Base-by-base conservation (phyloP, 2,888 invertebrate genomes). In the Crocallis elinguaria region DNA sequence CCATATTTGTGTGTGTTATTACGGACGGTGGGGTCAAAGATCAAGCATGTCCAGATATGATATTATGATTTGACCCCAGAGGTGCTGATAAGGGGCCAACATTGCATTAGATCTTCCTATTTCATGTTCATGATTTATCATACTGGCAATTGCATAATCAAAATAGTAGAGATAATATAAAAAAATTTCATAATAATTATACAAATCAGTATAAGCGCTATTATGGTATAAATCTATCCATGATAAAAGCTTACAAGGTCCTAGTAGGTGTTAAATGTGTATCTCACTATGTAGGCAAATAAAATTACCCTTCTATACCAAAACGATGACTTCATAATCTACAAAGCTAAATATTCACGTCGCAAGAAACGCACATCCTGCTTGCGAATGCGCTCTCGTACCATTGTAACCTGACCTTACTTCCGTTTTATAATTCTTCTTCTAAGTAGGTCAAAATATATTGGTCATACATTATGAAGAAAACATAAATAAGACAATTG, bases 301-400 rank as follows among this genome's bases (percentile, higher is more conserved):
- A 23, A 23, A 6, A 3, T 32, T n/a, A n/a, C 30, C 25, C 48
- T 33, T 39, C 39, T 48, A 16, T 49, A 8, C 3, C 6, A 27
- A 19, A 33, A 25, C 9, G 11, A 30, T 16, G 6, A 16, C 16
- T n/a, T 19, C 3, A 6, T 42, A 46, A 41, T 41, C 45, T 42
- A 19, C 9, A 30, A 36, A 30, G 23, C 25, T 36, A 39, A 21
- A 11, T 25, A 52, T 57, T 52, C 49, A 52, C n/a, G 44, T 13
- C 44, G 19, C 39, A 39, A 36, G 27, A 19, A 33, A 8, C 30
- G 11, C 29, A 21, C 36, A 57, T 57, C 57, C 57, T 57, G 57
- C 35, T 44, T 17, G 39, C 51, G 11, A 32, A 51, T 51, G 27
- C 33, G 39, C 25, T 38, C 0, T n/a, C 1, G 35, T n/a, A 6